These are phyloP conservation scores for Gerris buenoi DNA, from an alignment of 1,140 invertebrate genomes.

Conservation along the genomic window DNA sequence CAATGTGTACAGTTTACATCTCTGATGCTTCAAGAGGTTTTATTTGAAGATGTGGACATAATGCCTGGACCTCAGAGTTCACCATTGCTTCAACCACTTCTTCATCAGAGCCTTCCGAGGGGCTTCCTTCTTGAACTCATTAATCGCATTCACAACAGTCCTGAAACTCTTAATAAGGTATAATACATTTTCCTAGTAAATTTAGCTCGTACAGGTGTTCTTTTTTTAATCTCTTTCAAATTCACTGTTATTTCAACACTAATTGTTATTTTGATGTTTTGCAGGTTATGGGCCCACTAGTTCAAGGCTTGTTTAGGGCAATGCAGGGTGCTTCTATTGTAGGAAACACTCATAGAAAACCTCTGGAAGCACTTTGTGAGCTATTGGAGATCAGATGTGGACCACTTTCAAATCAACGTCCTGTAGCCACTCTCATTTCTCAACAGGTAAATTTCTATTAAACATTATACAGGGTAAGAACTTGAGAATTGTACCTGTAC, in stretches of 20 bases:
- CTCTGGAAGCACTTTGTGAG: constrained; percentile 47
- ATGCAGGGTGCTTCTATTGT: constrained; percentile 55
- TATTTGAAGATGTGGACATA: constrained; percentile 29
- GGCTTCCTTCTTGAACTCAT: constrained; percentile 52
- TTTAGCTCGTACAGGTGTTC: no score
- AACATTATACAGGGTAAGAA: no score
- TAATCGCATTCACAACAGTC: constrained; percentile 36
- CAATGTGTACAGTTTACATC: constrained; percentile 46
- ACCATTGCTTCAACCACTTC: constrained; percentile 43
- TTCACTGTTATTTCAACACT: no score
- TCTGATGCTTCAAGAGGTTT: constrained; percentile 41
- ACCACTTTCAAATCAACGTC: constrained; percentile 38
- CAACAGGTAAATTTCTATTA: no score
- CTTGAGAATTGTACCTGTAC: no score
- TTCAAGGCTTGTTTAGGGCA: constrained; percentile 48
- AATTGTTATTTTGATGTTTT: constrained; percentile 9
- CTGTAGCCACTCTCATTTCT: constrained; percentile 62
- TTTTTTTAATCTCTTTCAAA: no score
- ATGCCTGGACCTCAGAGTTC: constrained; percentile 24
- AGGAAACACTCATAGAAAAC: constrained; percentile 50
- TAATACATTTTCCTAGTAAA: constrained; percentile 9
- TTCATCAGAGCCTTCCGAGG: constrained; percentile 45
- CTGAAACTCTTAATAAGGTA: constrained; percentile 37
- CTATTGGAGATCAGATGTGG: constrained; percentile 52
- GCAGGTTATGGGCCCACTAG: constrained; percentile 50